A percentile compares a stretch with the other conserved stretches of the same genome.
phyloP scores from a whole-genome alignment of 2,888 invertebrate species.

The Drosophila incognita region DNA sequence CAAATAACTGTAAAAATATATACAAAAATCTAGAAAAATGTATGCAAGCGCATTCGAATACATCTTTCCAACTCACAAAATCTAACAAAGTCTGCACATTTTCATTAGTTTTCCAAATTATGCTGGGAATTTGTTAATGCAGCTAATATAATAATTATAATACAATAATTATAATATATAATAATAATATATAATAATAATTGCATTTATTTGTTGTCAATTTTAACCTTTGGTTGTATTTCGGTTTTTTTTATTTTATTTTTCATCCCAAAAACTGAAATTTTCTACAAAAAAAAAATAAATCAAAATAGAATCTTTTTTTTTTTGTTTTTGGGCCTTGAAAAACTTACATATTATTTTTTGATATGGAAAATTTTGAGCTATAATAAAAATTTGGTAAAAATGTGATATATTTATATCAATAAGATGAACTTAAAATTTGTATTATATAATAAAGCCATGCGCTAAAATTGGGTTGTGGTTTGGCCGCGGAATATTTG shows the following conservation, averaged over 20 bases:
- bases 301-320: not conserved
- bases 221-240: not conserved
- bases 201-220: not conserved
- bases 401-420: not conserved
- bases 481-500: not conserved
- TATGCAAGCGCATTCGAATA: not conserved
- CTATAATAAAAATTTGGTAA: not conserved
- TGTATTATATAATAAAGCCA: not conserved
- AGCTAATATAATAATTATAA: not conserved
- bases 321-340: not conserved
- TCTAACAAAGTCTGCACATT: not conserved
- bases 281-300: not conserved
- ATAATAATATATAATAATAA: too few species aligned
- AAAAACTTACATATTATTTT: not conserved
- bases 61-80: not conserved
- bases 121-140: not conserved
- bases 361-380: not conserved
- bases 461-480: not conserved
- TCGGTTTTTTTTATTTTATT: not conserved
- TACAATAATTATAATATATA: too few species aligned
- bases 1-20: not conserved
- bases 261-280: too few species aligned
- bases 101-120: not conserved
- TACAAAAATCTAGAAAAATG: not conserved
- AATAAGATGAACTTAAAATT: not conserved